Conservation (phyloP, 2,797 vertebrate species). For the Chanos chanos region DNA sequence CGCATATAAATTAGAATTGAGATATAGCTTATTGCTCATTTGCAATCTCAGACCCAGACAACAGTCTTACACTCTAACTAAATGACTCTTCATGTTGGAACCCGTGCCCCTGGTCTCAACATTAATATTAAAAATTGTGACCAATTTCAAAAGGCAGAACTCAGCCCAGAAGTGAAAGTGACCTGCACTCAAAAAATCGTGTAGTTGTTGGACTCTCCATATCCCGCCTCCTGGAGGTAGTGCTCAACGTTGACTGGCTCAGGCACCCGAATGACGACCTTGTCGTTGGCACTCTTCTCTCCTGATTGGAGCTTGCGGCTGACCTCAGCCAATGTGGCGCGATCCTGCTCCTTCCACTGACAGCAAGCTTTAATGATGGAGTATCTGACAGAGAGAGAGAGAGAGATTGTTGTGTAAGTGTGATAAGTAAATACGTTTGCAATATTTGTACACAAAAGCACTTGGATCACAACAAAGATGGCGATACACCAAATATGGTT, state of each 20-base stretch:
- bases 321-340: conserved; percentile 72
- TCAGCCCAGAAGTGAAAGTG: no score
- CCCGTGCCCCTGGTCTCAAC: no score
- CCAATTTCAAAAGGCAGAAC: no score
- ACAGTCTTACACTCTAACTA: no score
- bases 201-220: conserved; percentile 72
- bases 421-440: neutral
- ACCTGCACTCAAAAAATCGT: conserved; percentile 79
- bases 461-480: no score
- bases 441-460: neutral
- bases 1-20: no score
- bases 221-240: conserved; percentile 81
- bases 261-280: conserved; percentile 72
- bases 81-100: no score
- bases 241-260: conserved; percentile 76
- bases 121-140: no score
- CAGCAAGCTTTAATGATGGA: conserved; percentile 84
- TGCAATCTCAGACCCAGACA: no score
- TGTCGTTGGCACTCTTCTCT: conserved; percentile 75
- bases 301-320: conserved; percentile 67
- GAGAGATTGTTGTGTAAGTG: neutral
- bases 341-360: conserved; percentile 78
- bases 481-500: no score
- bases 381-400: conserved; percentile 64
- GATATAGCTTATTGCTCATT: no score